Conservation (phyloP, 1,140 invertebrate species). For the Zaprionus gabonicus region DNA sequence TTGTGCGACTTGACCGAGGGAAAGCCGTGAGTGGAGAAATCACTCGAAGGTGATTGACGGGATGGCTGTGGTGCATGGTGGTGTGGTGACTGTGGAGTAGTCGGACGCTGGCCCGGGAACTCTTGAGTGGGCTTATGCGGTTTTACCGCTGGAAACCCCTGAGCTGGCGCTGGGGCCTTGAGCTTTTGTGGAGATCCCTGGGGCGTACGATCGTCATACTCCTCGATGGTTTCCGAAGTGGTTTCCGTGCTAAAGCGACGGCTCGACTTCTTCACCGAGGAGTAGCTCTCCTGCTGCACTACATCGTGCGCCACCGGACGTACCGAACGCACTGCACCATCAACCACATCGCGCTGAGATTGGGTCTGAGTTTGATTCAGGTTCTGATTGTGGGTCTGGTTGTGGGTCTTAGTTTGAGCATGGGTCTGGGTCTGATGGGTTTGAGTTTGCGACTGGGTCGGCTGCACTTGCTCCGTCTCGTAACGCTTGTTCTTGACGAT, state of each 20-base stretch:
- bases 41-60: conserved; percentile 27
- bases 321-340: conserved; percentile 41
- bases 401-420: conserved; percentile 24
- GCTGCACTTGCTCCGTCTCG: conserved; percentile 85
- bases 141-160: conserved; percentile 60
- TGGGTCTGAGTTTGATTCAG: conserved; percentile 15
- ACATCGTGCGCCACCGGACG: conserved; percentile 27
- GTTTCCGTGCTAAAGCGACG: conserved; percentile 77
- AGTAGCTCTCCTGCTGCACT: conserved; percentile 68
- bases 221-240: conserved; percentile 76
- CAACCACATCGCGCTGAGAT: conserved; percentile 51
- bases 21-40: conserved; percentile 80
- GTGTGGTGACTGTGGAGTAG: conserved; percentile 29
- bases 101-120: conserved; percentile 47
- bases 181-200: conserved; percentile 15
- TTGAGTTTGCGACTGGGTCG: conserved; percentile 34
- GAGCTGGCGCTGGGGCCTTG: conserved; percentile 26
- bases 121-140: conserved; percentile 63
- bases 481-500: conserved; percentile 87
- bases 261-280: conserved; percentile 75
- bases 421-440: conserved; percentile 47
- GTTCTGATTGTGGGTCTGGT: conserved; percentile 38
- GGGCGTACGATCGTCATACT: conserved; percentile 58
- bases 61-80: conserved; percentile 29
- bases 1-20: conserved; percentile 78